Base-by-base conservation (phyloP, 2,113 vertebrate species). In the Oxygymnocypris stewartii region DNA sequence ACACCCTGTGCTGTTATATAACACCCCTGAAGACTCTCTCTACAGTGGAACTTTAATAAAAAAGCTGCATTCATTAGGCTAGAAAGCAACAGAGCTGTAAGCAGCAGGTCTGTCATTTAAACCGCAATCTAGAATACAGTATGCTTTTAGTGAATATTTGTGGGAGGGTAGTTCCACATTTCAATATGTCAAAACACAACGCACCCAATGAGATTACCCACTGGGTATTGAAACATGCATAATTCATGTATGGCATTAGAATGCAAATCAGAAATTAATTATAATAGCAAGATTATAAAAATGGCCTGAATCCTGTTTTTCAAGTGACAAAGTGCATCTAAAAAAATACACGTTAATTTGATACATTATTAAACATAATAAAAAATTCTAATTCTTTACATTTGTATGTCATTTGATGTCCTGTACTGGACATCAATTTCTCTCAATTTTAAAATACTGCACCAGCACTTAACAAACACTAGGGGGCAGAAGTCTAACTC, bases 401-500 rank as follows among this genome's bases (percentile, higher is more conserved):
- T 25, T 14, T 63, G 42, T 44, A 51, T 51, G 6, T 18, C 11
- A 35, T 31, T 78, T 44, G 44, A 10, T 9, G 51, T 40, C 2
- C 25, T 37, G 78, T 80, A 13, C 16, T 82, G 61, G 65, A 54
- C 28, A 71, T 69, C 5, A 67, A 11, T 71, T 71, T 37, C 4
- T 40, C 67, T 71, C 31, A 71, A 71, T 73, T 20, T 11, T 11
- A 18, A 35, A 25, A 7, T 0, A 37, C 18, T 54, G 81, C 20
- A 69, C 42, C 4, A 1, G 9, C 44, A 69, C 23, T 8, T 37
- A 71, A 82, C 28, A 23, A 69, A 49, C 81, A 82, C 81, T 71
- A 82, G 81, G 31, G 80, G 81, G 81, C 81, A 82, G 63, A 44
- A 71, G 63, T 82, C 81, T 82, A 54, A 71, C 63, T 82, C 28